phyloP scores from a whole-genome alignment of 2,888 invertebrate species.

The Hydrotaea cyrtoneurina region DNA sequence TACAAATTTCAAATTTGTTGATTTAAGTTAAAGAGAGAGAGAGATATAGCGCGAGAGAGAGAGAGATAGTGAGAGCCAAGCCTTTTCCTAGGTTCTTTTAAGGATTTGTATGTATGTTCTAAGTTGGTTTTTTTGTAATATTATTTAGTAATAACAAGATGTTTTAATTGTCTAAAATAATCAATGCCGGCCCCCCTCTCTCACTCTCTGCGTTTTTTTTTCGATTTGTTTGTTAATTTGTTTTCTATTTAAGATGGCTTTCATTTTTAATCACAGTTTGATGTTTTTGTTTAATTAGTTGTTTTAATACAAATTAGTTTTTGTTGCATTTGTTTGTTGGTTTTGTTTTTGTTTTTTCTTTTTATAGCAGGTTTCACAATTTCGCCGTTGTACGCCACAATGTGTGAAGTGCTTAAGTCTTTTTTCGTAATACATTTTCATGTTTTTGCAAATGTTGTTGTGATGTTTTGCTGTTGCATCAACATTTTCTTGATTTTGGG shows the following conservation, averaged over 20 bases:
- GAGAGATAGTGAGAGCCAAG: background rate
- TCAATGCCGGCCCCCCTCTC: no score
- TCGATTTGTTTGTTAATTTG: slow-evolving; percentile 45
- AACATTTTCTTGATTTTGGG: slow-evolving; percentile 53
- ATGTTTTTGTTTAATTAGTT: slow-evolving; percentile 66
- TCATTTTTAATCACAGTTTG: slow-evolving; percentile 70
- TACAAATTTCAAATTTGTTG: slow-evolving; percentile 14
- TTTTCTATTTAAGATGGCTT: slow-evolving; percentile 70
- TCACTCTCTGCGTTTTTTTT: slow-evolving; percentile 36
- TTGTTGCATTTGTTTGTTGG: slow-evolving; percentile 59
- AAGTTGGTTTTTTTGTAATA: slow-evolving; percentile 18
- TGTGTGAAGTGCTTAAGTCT: slow-evolving; percentile 76
- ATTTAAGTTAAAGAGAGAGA: background rate
- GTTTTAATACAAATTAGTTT: slow-evolving; percentile 66
- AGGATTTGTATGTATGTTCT: no score
- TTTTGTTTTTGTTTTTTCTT: slow-evolving; percentile 35
- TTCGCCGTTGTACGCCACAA: slow-evolving; percentile 66
- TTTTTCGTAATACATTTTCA: slow-evolving; percentile 63
- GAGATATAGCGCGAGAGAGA: background rate
- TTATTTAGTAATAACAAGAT: slow-evolving; percentile 54
- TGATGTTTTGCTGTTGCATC: slow-evolving; percentile 66
- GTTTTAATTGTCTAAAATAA: slow-evolving; percentile 61
- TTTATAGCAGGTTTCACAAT: slow-evolving; percentile 68
- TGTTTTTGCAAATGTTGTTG: slow-evolving; percentile 48
- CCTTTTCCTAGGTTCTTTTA: background rate